Base-by-base conservation (phyloP, 2,888 invertebrate species). In the Tachina grossa region DNA sequence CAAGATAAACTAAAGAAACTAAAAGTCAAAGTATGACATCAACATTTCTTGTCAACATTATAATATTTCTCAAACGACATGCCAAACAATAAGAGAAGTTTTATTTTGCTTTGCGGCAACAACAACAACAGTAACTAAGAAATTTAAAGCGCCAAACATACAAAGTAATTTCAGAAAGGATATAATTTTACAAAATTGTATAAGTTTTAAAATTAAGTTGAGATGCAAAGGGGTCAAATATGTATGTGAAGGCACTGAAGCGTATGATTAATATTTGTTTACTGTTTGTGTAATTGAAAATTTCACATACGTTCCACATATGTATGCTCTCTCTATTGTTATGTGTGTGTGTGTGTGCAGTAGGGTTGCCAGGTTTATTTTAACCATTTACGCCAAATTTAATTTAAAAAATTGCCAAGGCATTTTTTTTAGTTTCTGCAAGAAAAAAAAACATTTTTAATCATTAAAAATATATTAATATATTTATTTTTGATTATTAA, bases 1-100 rank as follows among this genome's bases (percentile, higher is more conserved):
- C 45, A 53, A 69, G 55, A 55, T 22, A 69, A 55, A 69, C 45
- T 9, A 57, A 57, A 39, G n/a, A 59, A 74, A 61, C 61, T 74
- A 49, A 61, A 51, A 41, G 61, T 39, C 39, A 61, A 61, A 61
- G 19, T 69, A 53, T 43, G 53, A 43, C 53, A 65, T 22, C 19
- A 65, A 47, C 14, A 41, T 49, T 59, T 59, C 22, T 57, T 55
- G 45, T 45, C 57, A 72, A 72, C 59, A 45, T 72, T 59, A 39
- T 49, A 61, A 61, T 14, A 72, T 39, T 59, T 39, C 39, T 72
- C 59, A 49, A 39, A 39, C 39, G 39, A 14, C 39, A 74, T 49
- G 61, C 41, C 11, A 49, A 13, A 49, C 9, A 53, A 47, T 9
- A 39, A 49, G 49, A 22, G 13, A 49, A 39, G 49, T 49, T 66